Percentiles rank a stretch among this genome's conserved stretches.
Evolutionary conservation across 2,797 vertebrate genomes (phyloP).

Genomic region (Momotus momota): DNA sequence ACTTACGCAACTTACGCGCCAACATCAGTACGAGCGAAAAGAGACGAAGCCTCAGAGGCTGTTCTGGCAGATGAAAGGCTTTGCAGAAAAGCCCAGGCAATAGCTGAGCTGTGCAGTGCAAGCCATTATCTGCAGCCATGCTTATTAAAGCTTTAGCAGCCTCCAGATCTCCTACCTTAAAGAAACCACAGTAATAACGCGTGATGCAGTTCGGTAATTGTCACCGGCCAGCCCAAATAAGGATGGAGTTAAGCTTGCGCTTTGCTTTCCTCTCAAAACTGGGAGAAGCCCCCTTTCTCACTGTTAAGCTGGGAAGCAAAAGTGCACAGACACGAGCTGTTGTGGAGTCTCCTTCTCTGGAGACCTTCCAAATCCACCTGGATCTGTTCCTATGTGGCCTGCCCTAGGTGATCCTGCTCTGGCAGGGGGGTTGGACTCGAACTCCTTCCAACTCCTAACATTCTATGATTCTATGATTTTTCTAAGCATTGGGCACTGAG

Average conservation of each 20-base stretch:
- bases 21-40: background rate
- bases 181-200: background rate
- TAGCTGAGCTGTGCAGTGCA: background rate
- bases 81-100: background rate
- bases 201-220: background rate
- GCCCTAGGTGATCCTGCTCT: too few species aligned
- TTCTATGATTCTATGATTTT: too few species aligned
- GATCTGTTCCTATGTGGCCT: too few species aligned
- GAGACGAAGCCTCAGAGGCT: background rate
- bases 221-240: background rate
- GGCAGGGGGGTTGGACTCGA: too few species aligned
- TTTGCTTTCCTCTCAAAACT: background rate
- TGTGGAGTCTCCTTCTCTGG: too few species aligned
- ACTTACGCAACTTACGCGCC: background rate
- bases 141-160: constrained; percentile 6
- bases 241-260: background rate
- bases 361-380: too few species aligned
- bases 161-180: background rate
- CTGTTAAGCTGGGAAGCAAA: background rate
- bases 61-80: constrained; percentile 13
- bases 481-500: background rate
- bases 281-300: background rate
- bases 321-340: too few species aligned
- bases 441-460: too few species aligned
- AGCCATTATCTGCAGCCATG: background rate